Percentiles rank a stretch among this genome's conserved stretches.
Conservation (phyloP, 2,113 vertebrate species). For the Elephantulus edwardii region DNA sequence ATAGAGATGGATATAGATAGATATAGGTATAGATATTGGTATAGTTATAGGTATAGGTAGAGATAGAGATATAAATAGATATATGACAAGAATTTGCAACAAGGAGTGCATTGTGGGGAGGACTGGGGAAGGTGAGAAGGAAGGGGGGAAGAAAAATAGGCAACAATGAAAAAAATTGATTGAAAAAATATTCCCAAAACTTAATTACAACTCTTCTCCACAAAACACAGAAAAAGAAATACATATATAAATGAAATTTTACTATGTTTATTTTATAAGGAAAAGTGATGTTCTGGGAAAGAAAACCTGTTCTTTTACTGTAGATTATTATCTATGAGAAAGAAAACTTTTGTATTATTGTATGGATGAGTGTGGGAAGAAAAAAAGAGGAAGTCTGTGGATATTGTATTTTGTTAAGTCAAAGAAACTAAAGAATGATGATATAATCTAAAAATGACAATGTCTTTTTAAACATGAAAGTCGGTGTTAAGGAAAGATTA, state of each 20-base stretch:
- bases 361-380: background rate
- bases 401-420: background rate
- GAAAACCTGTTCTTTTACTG: background rate
- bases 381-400: background rate
- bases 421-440: background rate
- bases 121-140: no score
- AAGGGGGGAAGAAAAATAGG: no score
- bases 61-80: no score
- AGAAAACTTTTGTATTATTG: background rate
- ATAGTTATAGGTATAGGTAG: no score
- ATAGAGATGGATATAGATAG: no score
- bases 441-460: background rate
- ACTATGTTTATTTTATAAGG: background rate
- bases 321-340: background rate
- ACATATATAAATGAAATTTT: background rate
- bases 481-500: background rate
- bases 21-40: no score
- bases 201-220: no score
- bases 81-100: no score
- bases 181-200: no score
- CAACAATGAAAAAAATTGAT: no score
- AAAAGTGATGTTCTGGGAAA: background rate
- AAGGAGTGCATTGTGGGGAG: no score
- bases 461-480: no score
- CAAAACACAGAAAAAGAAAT: background rate